phyloP scores from a whole-genome alignment of 2,888 invertebrate genomes.

The Drosophila niveifrons region DNA sequence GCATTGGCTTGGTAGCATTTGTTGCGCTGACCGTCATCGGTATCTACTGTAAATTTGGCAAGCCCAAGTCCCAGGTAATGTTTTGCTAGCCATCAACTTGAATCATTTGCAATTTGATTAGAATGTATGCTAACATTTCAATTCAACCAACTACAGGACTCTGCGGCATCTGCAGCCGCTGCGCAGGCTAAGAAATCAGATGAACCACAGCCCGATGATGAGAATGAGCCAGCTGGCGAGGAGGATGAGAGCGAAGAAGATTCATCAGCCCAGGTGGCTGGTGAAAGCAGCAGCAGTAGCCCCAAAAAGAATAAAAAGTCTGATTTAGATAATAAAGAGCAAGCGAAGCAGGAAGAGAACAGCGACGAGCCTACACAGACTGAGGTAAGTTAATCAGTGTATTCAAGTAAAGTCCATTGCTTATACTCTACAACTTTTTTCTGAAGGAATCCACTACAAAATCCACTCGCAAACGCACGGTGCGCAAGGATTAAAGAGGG shows the following conservation, averaged over 20 bases:
- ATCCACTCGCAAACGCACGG: constrained; percentile 81
- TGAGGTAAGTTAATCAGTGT: constrained; percentile 61
- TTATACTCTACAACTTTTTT: not conserved
- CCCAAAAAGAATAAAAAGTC: constrained; percentile 84
- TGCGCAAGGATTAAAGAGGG: constrained; percentile 80
- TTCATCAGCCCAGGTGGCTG: constrained; percentile 43
- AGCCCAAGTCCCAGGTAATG: constrained; percentile 86
- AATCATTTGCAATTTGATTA: not conserved
- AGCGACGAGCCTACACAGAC: constrained; percentile 75
- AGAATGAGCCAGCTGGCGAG: constrained; percentile 47
- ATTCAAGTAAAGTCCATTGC: not conserved
- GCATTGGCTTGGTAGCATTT: constrained; percentile 92
- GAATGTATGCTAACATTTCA: constrained; percentile 12
- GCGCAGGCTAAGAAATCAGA: constrained; percentile 90
- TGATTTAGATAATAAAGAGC: constrained; percentile 84
- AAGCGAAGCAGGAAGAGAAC: constrained; percentile 54
- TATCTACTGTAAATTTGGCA: constrained; percentile 68
- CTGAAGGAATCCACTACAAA: constrained; percentile 73
- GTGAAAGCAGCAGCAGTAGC: constrained; percentile 76
- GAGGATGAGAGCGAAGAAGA: constrained; percentile 64
- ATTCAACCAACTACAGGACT: constrained; percentile 81
- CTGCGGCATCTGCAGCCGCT: constrained; percentile 84
- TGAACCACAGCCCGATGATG: constrained; percentile 87
- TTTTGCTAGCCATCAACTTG: constrained; percentile 32
- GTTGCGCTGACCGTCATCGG: constrained; percentile 91